Conservation (phyloP, 2,888 invertebrate genomes). For the Tenthredo scrophulariae region DNA sequence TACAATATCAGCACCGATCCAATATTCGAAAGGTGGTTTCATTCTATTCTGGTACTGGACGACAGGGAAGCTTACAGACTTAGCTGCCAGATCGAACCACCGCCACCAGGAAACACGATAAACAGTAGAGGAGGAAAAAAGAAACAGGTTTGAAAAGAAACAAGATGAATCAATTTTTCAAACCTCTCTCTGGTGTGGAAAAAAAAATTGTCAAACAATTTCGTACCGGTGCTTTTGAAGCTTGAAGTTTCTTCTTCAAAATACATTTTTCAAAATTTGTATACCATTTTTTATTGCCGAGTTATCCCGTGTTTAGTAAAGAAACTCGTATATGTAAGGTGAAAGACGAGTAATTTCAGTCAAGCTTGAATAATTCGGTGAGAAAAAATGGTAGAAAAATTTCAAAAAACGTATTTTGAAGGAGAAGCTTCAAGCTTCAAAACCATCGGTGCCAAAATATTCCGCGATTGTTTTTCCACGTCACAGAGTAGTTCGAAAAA, state of each 20-base stretch:
- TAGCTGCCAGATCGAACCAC: conserved; percentile 93
- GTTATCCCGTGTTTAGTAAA: background rate
- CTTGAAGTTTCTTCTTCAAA: background rate
- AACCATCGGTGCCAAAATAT: background rate
- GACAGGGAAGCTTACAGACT: conserved; percentile 95
- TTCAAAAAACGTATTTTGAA: background rate
- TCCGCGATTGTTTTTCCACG: background rate
- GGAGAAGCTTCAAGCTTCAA: background rate
- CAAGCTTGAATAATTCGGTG: background rate
- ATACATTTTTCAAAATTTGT: background rate
- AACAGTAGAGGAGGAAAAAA: conserved; percentile 72
- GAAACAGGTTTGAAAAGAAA: conserved; percentile 66
- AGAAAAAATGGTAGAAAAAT: background rate
- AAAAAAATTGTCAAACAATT: background rate
- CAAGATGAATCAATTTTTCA: background rate
- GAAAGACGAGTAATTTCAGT: background rate
- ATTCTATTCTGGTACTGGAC: conserved; percentile 92
- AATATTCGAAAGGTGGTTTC: conserved; percentile 97
- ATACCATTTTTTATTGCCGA: background rate
- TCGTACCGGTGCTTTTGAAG: background rate
- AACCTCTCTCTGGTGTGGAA: background rate
- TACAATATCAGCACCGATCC: conserved; percentile 93
- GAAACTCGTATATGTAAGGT: background rate
- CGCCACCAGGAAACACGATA: conserved; percentile 74
- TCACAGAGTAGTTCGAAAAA: background rate